A percentile compares a stretch with the other conserved stretches of the same genome.
Evolutionary conservation across 2,797 vertebrate species (phyloP).

Genomic region (Anguilla obscura): DNA sequence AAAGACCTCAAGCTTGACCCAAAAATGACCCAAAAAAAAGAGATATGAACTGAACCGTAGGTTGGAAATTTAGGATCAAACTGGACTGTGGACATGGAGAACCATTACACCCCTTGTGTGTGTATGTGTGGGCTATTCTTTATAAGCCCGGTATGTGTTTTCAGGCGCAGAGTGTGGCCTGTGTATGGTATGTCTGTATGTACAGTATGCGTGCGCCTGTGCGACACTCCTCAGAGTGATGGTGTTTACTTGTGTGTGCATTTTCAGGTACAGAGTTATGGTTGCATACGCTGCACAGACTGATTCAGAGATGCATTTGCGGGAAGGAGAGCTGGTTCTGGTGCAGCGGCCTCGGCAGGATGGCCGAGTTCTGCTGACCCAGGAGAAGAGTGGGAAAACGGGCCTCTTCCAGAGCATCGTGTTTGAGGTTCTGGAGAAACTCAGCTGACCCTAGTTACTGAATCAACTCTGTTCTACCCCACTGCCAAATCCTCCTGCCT

Average conservation of each 20-base stretch:
- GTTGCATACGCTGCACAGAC: slow-evolving; percentile 69
- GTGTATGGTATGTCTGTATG: too few relatives aligned
- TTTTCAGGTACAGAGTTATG: slow-evolving; percentile 68
- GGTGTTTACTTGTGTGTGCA: not conserved
- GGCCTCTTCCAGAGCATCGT: slow-evolving; percentile 72
- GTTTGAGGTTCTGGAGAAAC: slow-evolving; percentile 69
- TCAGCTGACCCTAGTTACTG: slow-evolving; percentile 62
- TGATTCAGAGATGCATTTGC: slow-evolving; percentile 73
- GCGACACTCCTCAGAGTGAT: not conserved
- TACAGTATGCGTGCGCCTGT: not conserved
- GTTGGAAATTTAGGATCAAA: too few relatives aligned
- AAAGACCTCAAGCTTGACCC: too few relatives aligned
- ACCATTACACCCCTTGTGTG: too few relatives aligned
- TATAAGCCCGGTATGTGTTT: not conserved
- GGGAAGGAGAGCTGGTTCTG: slow-evolving; percentile 73
- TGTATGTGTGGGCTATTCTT: not conserved
- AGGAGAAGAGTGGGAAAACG: slow-evolving; percentile 72
- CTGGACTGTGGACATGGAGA: too few relatives aligned
- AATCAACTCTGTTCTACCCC: too few relatives aligned
- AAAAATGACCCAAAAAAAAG: too few relatives aligned
- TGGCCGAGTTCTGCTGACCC: slow-evolving; percentile 71
- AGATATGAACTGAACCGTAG: too few relatives aligned
- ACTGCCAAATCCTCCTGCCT: not conserved
- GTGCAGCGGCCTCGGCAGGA: slow-evolving; percentile 73
- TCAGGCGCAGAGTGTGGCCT: not conserved